phyloP scores from a whole-genome alignment of 2,888 invertebrate species.

The Pogonocherus hispidulus region DNA sequence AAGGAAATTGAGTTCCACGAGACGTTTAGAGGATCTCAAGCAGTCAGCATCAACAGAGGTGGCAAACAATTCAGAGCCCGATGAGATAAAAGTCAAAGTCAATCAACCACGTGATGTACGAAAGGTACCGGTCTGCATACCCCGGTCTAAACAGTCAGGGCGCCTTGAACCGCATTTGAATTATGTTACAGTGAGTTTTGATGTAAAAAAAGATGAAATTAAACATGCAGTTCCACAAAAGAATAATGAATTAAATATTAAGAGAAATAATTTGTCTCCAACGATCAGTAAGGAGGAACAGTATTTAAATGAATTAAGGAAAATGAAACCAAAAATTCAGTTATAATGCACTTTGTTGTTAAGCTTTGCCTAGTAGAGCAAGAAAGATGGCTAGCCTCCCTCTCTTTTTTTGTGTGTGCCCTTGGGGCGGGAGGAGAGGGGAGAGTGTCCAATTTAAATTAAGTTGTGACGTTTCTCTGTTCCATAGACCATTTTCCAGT shows the following conservation, averaged over 20 bases:
- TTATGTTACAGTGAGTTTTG: conserved; percentile 36
- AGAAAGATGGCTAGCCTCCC: no score
- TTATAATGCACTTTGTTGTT: no score
- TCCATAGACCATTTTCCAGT: no score
- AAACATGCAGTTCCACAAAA: background rate
- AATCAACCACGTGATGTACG: conserved; percentile 21
- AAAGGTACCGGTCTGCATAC: conserved; percentile 16
- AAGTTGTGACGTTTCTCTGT: no score
- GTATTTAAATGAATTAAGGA: conserved; percentile 25
- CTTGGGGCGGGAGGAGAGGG: no score
- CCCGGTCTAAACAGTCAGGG: no score
- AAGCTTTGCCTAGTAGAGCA: no score
- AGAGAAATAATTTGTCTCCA: background rate
- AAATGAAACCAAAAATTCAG: conserved; percentile 30
- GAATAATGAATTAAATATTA: background rate
- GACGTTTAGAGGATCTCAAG: no score
- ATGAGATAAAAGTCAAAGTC: conserved; percentile 28
- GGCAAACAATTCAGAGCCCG: background rate
- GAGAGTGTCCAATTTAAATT: no score
- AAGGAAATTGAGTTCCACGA: background rate
- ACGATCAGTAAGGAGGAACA: background rate
- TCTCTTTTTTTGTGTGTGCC: no score
- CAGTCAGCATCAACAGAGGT: background rate
- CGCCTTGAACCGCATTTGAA: conserved; percentile 28
- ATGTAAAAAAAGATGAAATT: conserved; percentile 23